Percentiles rank a stretch among this genome's conserved stretches.
These are phyloP conservation scores for Aromia moschata DNA, from an alignment of 2,888 invertebrate species.

Conservation along the genomic window DNA sequence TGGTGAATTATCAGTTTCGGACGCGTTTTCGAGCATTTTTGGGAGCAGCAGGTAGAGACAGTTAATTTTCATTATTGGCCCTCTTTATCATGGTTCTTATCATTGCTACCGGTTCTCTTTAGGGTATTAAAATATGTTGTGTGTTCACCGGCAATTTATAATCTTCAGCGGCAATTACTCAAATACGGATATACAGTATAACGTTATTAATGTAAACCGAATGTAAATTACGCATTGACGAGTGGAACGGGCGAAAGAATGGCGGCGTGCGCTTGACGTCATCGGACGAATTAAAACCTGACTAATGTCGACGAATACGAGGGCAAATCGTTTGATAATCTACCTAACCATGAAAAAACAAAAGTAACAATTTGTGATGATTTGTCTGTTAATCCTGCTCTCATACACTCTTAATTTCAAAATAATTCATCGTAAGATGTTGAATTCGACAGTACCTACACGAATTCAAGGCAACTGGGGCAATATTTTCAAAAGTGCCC, in stretches of 20 bases:
- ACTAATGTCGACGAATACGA: constrained; percentile 25
- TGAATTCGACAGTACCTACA: no score
- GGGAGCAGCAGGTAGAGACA: neutral
- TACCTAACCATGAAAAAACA: no score
- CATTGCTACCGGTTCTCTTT: neutral
- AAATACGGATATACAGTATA: constrained; percentile 22
- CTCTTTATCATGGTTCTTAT: neutral
- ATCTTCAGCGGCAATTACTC: constrained; percentile 20
- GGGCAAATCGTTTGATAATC: no score
- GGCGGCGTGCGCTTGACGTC: constrained; percentile 10
- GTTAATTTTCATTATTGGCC: neutral
- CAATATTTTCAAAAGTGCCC: no score
- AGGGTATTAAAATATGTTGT: constrained; percentile 16
- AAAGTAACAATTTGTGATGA: no score
- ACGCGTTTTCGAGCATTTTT: neutral
- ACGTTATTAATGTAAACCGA: constrained; percentile 27
- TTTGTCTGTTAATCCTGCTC: no score
- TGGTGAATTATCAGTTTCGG: neutral
- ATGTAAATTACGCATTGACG: constrained; percentile 24
- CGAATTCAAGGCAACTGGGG: no score
- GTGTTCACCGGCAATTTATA: constrained; percentile 17
- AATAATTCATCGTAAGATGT: no score
- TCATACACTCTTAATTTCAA: no score
- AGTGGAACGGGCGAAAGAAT: constrained; percentile 10
- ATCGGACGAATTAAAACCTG: constrained; percentile 24